A percentile compares a stretch with the other conserved stretches of the same genome.
phyloP scores from a whole-genome alignment of 2,113 vertebrate species.

The Campylomormyrus tamandua region DNA sequence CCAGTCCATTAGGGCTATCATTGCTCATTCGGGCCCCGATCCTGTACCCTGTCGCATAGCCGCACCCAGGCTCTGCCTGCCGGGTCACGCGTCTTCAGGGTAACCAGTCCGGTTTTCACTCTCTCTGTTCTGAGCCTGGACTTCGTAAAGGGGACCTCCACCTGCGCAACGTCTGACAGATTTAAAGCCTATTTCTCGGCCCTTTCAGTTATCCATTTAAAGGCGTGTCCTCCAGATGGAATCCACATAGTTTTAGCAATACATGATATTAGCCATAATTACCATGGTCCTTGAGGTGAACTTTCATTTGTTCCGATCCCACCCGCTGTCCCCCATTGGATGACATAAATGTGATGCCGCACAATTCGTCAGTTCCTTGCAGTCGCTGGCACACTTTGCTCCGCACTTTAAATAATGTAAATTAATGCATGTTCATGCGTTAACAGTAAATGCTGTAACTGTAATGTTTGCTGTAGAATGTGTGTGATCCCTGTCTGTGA shows the following conservation, averaged over 20 bases:
- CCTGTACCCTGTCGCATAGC: background rate
- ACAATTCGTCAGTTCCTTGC: background rate
- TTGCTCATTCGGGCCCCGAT: background rate
- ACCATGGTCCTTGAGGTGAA: background rate
- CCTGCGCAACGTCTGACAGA: background rate
- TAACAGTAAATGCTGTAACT: background rate
- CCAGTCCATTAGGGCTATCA: background rate
- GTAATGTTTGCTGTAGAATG: background rate
- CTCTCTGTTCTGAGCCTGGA: background rate
- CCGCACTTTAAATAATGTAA: background rate
- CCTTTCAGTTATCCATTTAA: background rate
- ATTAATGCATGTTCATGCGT: background rate
- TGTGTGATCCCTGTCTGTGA: background rate
- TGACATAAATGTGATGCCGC: background rate
- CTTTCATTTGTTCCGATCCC: background rate
- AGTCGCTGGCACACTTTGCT: background rate
- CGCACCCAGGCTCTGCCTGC: background rate
- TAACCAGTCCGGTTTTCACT: background rate
- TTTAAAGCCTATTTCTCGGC: background rate
- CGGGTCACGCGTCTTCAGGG: background rate
- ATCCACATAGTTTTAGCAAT: background rate
- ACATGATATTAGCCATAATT: background rate
- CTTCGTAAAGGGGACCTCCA: background rate
- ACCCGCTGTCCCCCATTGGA: background rate
- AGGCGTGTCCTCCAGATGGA: background rate